These are phyloP conservation scores for Lemur catta DNA, from an alignment of 2,797 vertebrate species.

Conservation along the genomic window DNA sequence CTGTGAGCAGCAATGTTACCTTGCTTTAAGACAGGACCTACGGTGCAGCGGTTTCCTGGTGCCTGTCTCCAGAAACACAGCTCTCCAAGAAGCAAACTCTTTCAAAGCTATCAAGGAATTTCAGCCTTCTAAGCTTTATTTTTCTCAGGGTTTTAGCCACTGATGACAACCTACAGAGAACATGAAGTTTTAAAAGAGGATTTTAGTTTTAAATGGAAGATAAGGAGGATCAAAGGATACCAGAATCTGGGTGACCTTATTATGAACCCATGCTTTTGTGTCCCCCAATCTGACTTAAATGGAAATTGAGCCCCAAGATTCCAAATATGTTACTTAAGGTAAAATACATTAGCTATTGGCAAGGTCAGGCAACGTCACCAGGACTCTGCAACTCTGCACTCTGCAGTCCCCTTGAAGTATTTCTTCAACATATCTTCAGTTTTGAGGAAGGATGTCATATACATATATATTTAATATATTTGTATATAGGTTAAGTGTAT, in stretches of 20 bases:
- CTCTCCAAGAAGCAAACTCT: not conserved
- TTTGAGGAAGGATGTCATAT: not conserved
- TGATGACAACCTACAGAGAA: not conserved
- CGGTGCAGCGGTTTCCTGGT: not conserved
- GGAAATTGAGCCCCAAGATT: not conserved
- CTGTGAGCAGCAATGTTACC: not conserved
- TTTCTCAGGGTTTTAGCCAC: not conserved
- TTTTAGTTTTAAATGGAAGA: conserved; percentile 23
- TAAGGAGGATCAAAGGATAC: not conserved
- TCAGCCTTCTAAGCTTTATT: not conserved
- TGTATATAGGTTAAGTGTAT: no score
- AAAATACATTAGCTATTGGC: not conserved
- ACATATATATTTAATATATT: not conserved
- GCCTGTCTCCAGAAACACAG: not conserved
- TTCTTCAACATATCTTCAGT: not conserved
- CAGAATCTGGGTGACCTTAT: not conserved
- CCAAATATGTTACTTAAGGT: not conserved
- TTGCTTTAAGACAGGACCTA: not conserved
- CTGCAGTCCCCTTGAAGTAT: not conserved
- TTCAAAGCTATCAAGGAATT: not conserved
- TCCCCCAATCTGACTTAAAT: not conserved
- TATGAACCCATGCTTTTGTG: not conserved
- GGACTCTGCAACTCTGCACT: not conserved
- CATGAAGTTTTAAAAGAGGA: not conserved
- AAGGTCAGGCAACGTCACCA: not conserved